A percentile compares a stretch with the other conserved stretches of the same genome.
Conservation (phyloP, 2,113 vertebrate genomes). For the Patagioenas fasciata region DNA sequence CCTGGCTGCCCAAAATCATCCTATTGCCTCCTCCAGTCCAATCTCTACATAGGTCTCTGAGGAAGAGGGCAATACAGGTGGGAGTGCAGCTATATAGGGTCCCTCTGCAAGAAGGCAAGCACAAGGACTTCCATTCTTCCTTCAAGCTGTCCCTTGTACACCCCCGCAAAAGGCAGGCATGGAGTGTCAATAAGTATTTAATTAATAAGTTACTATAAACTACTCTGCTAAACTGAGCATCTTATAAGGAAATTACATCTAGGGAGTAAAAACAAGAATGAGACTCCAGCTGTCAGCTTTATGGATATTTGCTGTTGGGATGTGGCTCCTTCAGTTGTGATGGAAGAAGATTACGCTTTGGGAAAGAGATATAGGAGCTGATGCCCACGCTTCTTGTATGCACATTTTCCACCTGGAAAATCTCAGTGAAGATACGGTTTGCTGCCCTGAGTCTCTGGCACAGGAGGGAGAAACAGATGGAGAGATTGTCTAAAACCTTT, state of each 20-base stretch:
- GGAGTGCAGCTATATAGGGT: background rate
- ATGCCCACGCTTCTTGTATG: background rate
- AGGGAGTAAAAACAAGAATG: background rate
- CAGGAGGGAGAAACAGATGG: constrained; percentile 66
- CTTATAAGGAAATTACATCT: background rate
- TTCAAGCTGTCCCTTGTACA: background rate
- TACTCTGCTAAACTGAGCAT: background rate
- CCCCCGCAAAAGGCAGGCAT: background rate
- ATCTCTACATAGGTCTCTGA: background rate
- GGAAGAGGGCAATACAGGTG: background rate
- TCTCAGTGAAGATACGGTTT: constrained; percentile 52
- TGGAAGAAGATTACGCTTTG: background rate
- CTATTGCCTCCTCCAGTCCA: background rate
- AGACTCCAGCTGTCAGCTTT: background rate
- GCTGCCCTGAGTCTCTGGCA: constrained; percentile 48
- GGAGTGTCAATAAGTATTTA: background rate
- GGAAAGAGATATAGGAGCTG: background rate
- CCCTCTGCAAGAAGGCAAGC: background rate
- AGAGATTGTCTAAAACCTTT: constrained; percentile 46
- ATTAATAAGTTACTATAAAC: background rate
- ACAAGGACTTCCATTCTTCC: background rate
- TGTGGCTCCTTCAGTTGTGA: constrained; percentile 14
- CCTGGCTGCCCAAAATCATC: background rate
- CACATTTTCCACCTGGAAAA: constrained; percentile 61
- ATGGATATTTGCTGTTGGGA: background rate